phyloP scores from a whole-genome alignment of 2,797 vertebrate species.

The Cuniculus paca region DNA sequence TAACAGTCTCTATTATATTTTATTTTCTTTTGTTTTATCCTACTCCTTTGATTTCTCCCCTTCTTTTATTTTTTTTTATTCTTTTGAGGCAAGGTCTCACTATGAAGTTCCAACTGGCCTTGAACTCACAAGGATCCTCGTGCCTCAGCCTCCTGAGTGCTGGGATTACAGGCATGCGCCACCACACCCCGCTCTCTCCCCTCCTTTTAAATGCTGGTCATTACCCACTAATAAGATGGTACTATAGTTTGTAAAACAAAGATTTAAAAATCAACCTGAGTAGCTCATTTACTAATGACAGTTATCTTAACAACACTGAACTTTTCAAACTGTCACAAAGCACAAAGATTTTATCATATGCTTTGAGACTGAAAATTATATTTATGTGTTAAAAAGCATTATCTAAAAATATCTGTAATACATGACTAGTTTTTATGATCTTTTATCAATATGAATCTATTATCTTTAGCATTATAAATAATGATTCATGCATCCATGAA shows the following conservation, averaged over 20 bases:
- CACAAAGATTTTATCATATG: constrained; percentile 40
- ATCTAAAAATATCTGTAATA: constrained; percentile 52
- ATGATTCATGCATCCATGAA: constrained; percentile 46
- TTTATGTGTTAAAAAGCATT: constrained; percentile 54
- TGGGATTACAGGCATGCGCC: too few species aligned
- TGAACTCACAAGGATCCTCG: too few species aligned
- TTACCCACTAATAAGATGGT: background rate
- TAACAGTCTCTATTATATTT: background rate
- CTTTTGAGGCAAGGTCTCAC: too few species aligned
- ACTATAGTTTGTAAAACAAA: constrained; percentile 28
- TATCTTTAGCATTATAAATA: constrained; percentile 55
- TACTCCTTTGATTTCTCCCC: background rate
- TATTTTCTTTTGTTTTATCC: background rate
- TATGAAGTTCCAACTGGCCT: too few species aligned
- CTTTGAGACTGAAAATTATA: constrained; percentile 46
- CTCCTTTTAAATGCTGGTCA: constrained; percentile 12
- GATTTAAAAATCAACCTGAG: background rate
- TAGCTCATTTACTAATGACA: constrained; percentile 6
- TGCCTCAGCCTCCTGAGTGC: too few species aligned
- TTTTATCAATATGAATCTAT: constrained; percentile 17
- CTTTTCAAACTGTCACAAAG: constrained; percentile 30
- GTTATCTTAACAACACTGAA: constrained; percentile 35
- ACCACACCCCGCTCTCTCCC: too few species aligned
- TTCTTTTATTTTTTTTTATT: too few species aligned
- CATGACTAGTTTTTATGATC: constrained; percentile 15